phyloP scores from a whole-genome alignment of 2,797 vertebrate genomes.

The Momotus momota region DNA sequence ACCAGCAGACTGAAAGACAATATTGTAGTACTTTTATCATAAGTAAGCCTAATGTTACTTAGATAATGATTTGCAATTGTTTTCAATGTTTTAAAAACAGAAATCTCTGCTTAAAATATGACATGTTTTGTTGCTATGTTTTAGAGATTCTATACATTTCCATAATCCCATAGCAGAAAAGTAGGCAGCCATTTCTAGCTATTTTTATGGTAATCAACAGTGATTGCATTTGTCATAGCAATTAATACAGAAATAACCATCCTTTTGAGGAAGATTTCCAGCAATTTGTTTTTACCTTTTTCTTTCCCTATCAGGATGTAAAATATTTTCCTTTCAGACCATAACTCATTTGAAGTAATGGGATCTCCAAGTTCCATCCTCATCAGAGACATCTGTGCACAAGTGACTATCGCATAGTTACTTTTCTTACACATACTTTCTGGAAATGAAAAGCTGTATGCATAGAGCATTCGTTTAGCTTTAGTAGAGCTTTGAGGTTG shows the following conservation, averaged over 20 bases:
- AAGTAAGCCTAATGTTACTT: not conserved
- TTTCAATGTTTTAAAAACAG: conserved; percentile 19
- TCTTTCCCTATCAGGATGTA: not conserved
- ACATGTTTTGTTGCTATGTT: not conserved
- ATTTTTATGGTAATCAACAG: not conserved
- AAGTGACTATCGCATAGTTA: not conserved
- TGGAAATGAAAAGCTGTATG: not conserved
- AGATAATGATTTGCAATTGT: not conserved
- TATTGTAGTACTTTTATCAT: not conserved
- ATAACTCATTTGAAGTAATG: not conserved
- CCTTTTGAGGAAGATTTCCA: not conserved
- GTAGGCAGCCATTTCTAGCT: conserved; percentile 16
- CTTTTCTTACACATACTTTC: not conserved
- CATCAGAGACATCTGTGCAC: not conserved
- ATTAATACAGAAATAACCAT: not conserved
- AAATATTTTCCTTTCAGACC: not conserved
- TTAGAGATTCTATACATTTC: not conserved
- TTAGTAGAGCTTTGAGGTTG: not conserved
- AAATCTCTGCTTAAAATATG: not conserved
- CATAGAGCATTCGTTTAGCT: not conserved
- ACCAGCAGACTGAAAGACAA: not conserved
- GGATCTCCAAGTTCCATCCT: not conserved
- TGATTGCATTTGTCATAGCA: not conserved
- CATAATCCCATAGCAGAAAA: not conserved
- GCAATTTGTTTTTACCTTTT: not conserved